These are phyloP conservation scores for Galendromus occidentalis DNA, from an alignment of 1,140 invertebrate genomes.

Conservation along the genomic window DNA sequence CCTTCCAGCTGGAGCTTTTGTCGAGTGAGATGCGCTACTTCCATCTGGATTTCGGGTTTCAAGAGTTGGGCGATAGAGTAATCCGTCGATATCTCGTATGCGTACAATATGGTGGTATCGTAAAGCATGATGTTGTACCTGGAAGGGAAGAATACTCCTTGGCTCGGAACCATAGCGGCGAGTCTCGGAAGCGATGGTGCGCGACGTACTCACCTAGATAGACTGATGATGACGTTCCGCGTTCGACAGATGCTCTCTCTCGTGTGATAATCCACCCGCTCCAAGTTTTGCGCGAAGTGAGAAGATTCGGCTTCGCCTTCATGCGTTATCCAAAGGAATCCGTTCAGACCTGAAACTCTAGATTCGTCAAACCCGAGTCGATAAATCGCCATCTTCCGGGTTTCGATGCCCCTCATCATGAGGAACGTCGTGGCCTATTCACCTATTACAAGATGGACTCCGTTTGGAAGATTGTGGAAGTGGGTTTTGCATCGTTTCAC, in stretches of 20 bases:
- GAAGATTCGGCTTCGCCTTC: constrained; percentile 47
- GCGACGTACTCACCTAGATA: constrained; percentile 43
- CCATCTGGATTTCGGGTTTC: constrained; percentile 54
- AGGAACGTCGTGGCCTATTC: no score
- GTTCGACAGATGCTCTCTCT: constrained; percentile 63
- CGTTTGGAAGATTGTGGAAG: constrained; percentile 78
- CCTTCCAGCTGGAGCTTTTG: constrained; percentile 22
- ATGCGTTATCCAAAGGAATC: constrained; percentile 83
- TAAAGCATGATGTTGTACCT: constrained; percentile 61
- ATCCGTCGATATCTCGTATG: constrained; percentile 61
- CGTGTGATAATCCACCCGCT: constrained; percentile 41
- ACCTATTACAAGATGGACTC: constrained; percentile 74
- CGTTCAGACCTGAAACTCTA: constrained; percentile 43
- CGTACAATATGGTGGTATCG: constrained; percentile 74
- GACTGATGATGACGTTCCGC: constrained; percentile 64
- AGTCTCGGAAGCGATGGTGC: no score
- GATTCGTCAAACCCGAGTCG: no score
- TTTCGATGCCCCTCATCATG: no score
- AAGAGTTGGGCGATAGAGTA: constrained; percentile 39
- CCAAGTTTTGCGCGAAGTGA: constrained; percentile 59
- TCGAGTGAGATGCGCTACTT: constrained; percentile 34
- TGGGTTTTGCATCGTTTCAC: constrained; percentile 86
- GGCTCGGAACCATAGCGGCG: no score
- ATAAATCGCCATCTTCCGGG: no score
- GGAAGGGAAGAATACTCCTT: not conserved